phyloP scores from a whole-genome alignment of 2,113 vertebrate species.

The Genyomyrus donnyi region DNA sequence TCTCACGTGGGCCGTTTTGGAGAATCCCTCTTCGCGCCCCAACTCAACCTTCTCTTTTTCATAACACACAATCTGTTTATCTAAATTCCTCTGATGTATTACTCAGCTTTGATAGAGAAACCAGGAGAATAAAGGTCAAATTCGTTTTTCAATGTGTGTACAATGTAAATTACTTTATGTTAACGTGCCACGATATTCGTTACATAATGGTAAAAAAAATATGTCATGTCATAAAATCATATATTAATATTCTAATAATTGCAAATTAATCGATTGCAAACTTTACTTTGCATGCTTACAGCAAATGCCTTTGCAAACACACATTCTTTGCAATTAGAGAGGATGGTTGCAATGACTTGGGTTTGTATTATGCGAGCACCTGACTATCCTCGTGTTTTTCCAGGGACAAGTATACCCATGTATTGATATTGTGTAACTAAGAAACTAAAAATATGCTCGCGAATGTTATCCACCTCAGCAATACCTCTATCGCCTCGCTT shows the following conservation, averaged over 20 bases:
- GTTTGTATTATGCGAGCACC: not conserved
- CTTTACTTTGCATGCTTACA: not conserved
- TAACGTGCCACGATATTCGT: not conserved
- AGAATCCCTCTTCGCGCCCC: constrained; percentile 39
- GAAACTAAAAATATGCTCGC: not conserved
- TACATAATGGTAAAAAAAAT: not conserved
- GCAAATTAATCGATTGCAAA: not conserved
- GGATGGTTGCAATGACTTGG: not conserved
- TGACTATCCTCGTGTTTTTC: constrained; percentile 13
- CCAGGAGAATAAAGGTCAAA: not conserved
- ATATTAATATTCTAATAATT: not conserved
- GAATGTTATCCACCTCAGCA: not conserved
- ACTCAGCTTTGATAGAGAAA: not conserved
- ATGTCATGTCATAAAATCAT: not conserved
- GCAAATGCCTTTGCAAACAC: not conserved
- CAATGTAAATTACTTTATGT: not conserved
- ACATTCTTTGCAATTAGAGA: not conserved
- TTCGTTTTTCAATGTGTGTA: not conserved
- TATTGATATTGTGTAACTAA: constrained; percentile 2
- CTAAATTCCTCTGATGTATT: constrained; percentile 19
- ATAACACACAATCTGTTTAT: constrained; percentile 37
- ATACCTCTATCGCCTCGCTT: not conserved
- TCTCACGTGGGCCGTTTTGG: constrained; percentile 58
- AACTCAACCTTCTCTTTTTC: constrained; percentile 7
- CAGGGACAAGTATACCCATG: not conserved